Percentiles rank a stretch among this genome's conserved stretches.
Conservation (phyloP, 2,113 vertebrate genomes). For the Tamias sibiricus region DNA sequence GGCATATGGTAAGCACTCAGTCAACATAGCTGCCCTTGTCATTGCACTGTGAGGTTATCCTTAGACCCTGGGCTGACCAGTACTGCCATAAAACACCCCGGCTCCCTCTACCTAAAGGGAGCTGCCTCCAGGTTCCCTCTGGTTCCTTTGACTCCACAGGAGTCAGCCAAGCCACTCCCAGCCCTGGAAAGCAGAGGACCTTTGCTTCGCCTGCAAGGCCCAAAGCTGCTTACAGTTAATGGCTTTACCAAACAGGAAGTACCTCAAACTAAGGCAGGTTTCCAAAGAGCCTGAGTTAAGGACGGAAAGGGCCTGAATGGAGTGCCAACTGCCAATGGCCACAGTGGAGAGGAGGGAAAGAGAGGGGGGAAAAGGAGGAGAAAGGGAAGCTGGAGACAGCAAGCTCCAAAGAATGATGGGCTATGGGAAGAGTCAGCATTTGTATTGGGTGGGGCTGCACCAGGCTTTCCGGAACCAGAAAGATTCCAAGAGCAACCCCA, state of each 20-base stretch:
- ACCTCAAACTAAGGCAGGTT: constrained; percentile 30
- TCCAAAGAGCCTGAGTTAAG: background rate
- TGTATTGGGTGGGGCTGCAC: constrained; percentile 23
- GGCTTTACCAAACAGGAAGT: constrained; percentile 55
- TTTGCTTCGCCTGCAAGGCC: constrained; percentile 3
- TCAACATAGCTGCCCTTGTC: background rate
- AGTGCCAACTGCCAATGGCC: background rate
- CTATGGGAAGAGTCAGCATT: background rate
- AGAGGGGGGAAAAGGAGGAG: background rate
- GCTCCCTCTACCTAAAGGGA: background rate
- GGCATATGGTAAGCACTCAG: background rate
- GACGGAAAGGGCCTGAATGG: background rate
- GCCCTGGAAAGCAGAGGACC: constrained; percentile 44
- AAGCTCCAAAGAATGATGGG: background rate
- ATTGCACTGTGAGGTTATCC: background rate
- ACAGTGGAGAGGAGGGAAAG: background rate
- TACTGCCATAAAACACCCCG: background rate
- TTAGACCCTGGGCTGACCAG: background rate
- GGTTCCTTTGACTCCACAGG: background rate
- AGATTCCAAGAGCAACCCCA: constrained; percentile 41
- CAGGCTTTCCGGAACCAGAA: constrained; percentile 35
- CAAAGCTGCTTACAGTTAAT: constrained; percentile 39
- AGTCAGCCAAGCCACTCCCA: constrained; percentile 39
- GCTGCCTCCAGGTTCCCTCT: background rate
- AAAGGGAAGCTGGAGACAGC: background rate